phyloP scores from a whole-genome alignment of 2,113 vertebrate genomes.

The Bufo bufo region DNA sequence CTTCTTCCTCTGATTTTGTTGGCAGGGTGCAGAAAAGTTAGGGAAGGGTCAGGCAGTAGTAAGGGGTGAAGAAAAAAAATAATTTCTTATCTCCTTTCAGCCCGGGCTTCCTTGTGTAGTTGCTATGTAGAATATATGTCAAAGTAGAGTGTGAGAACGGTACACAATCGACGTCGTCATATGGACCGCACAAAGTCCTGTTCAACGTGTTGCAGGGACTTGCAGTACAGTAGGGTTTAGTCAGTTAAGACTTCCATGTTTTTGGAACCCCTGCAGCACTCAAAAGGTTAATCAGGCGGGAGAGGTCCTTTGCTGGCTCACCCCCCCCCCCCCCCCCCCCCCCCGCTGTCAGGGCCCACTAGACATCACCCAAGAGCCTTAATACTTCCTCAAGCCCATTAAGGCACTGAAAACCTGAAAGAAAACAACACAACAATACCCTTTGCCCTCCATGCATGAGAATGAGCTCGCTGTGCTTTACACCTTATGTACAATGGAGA shows the following conservation, averaged over 20 bases:
- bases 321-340: too few species aligned
- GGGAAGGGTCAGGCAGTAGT: neutral
- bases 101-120: neutral
- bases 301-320: constrained; percentile 17
- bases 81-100: neutral
- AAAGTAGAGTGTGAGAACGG: neutral
- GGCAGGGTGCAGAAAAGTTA: neutral
- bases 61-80: neutral
- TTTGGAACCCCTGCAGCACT: constrained; percentile 28
- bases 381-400: constrained; percentile 45
- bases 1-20: neutral
- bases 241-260: constrained; percentile 26
- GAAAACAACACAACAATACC: constrained; percentile 47
- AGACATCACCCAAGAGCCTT: constrained; percentile 43
- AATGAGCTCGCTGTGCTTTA: constrained; percentile 74
- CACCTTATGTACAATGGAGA: constrained; percentile 72
- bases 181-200: neutral
- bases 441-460: constrained; percentile 66
- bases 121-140: neutral
- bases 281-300: constrained; percentile 31
- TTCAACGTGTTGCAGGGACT: constrained; percentile 9
- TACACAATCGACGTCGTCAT: neutral
- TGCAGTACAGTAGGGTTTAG: constrained; percentile 23
- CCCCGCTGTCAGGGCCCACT: constrained; percentile 36
- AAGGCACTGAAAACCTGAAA: constrained; percentile 9